Percentiles rank a stretch among this genome's conserved stretches.
Conservation (phyloP, 2,888 invertebrate genomes). For the Tetropium fuscum region DNA sequence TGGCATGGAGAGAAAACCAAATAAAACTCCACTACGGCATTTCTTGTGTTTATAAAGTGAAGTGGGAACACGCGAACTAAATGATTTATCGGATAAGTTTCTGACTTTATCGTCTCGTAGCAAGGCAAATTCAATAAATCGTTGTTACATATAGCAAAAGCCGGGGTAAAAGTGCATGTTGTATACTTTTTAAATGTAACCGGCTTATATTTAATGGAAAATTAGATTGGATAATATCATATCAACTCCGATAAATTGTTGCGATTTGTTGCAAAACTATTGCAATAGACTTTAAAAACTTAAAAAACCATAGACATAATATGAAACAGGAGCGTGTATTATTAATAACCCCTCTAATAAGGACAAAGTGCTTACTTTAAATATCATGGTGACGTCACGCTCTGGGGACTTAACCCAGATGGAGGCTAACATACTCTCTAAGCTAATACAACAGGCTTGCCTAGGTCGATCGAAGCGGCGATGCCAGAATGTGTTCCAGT, state of each 20-base stretch:
- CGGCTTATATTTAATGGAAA: constrained; percentile 13
- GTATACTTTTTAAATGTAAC: not conserved
- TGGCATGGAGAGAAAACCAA: not conserved
- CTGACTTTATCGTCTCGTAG: not conserved
- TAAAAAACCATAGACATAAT: too few relatives aligned
- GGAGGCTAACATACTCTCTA: too few relatives aligned
- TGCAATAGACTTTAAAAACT: too few relatives aligned
- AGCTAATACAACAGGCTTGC: too few relatives aligned
- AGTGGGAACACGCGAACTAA: constrained; percentile 3
- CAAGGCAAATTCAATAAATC: constrained; percentile 5
- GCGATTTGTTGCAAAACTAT: too few relatives aligned
- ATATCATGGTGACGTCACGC: too few relatives aligned
- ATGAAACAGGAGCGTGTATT: too few relatives aligned
- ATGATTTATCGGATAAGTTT: constrained; percentile 2
- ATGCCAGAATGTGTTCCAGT: too few relatives aligned
- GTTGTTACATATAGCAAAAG: not conserved
- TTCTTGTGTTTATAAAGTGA: not conserved
- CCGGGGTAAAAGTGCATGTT: constrained; percentile 9
- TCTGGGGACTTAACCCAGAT: too few relatives aligned
- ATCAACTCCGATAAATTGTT: constrained; percentile 12
- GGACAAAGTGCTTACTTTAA: too few relatives aligned
- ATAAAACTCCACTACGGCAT: not conserved
- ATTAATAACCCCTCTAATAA: too few relatives aligned
- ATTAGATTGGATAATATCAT: constrained; percentile 16
- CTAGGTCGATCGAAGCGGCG: too few relatives aligned